Percentiles rank a stretch among this genome's conserved stretches.
Evolutionary conservation across 2,113 vertebrate species (phyloP).

Genomic region (Parus major): DNA sequence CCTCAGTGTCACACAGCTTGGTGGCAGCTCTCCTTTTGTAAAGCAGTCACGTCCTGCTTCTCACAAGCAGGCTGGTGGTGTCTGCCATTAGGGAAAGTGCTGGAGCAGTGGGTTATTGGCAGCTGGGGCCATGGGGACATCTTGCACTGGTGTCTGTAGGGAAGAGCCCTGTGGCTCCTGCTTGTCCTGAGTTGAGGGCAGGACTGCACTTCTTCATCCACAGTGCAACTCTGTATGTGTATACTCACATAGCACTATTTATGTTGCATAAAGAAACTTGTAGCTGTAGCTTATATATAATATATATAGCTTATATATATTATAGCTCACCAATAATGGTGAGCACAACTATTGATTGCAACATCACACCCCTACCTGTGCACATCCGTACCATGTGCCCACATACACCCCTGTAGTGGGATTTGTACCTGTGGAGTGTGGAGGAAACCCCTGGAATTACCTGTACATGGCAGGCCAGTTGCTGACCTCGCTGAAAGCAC

Average conservation of each 20-base stretch:
- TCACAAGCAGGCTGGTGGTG: neutral
- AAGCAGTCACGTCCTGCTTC: neutral
- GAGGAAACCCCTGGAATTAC: neutral
- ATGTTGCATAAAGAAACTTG: neutral
- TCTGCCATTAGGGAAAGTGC: neutral
- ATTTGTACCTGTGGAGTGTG: neutral
- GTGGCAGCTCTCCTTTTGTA: neutral
- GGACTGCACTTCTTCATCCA: fast-evolving
- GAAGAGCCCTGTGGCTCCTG: neutral
- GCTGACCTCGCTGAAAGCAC: neutral
- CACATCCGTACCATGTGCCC: fast-evolving
- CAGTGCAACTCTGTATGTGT: neutral
- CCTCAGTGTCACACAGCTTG: neutral
- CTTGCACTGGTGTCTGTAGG: neutral
- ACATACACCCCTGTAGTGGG: neutral
- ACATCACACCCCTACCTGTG: neutral
- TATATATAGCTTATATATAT: too few relatives aligned
- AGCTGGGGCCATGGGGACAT: fast-evolving
- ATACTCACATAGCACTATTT: fast-evolving
- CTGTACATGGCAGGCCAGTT: fast-evolving
- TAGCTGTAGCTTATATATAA: neutral
- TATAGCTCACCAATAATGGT: too few relatives aligned
- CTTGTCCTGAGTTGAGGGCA: neutral
- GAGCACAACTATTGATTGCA: neutral
- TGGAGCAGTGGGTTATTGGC: neutral